phyloP scores from a whole-genome alignment of 2,888 invertebrate species.

The Capitulum mitella region DNA sequence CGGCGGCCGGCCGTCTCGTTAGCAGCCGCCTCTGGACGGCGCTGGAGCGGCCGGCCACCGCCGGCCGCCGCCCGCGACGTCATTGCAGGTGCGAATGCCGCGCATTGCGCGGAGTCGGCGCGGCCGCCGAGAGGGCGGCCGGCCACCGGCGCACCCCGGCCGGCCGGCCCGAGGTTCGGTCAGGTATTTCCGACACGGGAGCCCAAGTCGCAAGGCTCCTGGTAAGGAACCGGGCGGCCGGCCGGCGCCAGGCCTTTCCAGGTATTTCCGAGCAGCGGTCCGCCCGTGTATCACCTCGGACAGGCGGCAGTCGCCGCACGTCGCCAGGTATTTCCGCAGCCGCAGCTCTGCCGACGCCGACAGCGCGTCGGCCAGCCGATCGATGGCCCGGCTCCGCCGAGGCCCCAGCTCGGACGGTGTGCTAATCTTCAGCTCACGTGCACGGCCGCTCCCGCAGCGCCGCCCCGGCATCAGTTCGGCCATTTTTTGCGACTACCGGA shows the following conservation, averaged over 20 bases:
- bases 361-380: too few relatives aligned
- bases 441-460: neutral
- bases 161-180: neutral
- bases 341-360: too few relatives aligned
- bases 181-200: neutral
- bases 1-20: neutral
- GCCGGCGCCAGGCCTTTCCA: too few relatives aligned
- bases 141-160: neutral
- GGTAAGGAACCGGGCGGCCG: too few relatives aligned
- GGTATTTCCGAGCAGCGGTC: neutral
- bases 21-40: neutral
- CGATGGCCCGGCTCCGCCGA: too few relatives aligned
- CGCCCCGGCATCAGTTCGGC: neutral
- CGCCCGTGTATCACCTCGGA: neutral
- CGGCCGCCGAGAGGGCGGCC: neutral
- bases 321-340: constrained; percentile 4
- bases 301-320: neutral
- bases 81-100: neutral
- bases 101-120: neutral
- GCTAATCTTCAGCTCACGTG: neutral
- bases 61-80: neutral
- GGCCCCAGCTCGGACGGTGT: too few relatives aligned
- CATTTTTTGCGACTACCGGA: constrained; percentile 15
- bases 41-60: too few relatives aligned
- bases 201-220: too few relatives aligned